Conservation (phyloP, 2,113 vertebrate species). For the Bungarus multicinctus region DNA sequence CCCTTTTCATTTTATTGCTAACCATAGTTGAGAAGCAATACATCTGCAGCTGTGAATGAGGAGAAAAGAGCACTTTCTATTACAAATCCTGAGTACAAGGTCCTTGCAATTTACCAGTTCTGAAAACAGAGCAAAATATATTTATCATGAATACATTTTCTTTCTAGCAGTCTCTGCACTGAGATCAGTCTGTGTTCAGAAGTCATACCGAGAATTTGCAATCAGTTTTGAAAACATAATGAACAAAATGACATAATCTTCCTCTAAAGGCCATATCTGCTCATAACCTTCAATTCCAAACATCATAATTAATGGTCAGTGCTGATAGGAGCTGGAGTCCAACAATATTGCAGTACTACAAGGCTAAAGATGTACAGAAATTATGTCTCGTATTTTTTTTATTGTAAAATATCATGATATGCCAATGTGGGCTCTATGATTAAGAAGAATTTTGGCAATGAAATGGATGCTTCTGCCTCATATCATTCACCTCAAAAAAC, state of each 20-base stretch:
- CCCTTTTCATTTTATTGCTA: neutral
- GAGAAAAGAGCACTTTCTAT: neutral
- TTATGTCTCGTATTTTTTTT: neutral
- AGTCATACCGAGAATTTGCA: neutral
- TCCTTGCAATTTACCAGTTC: neutral
- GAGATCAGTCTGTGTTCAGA: neutral
- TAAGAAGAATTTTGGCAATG: neutral
- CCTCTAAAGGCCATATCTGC: neutral
- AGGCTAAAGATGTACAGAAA: neutral
- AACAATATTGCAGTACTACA: neutral
- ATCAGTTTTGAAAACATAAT: neutral
- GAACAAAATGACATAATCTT: neutral
- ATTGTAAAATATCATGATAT: neutral
- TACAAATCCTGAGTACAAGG: neutral
- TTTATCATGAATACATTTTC: neutral
- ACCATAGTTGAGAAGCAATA: neutral
- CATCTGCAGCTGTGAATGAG: neutral
- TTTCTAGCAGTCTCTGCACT: neutral
- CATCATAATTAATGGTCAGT: neutral
- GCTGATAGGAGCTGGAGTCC: neutral
- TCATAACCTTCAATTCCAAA: neutral
- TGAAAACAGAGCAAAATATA: neutral
- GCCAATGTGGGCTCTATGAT: neutral
- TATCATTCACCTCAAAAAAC: neutral
- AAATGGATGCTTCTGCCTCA: neutral